phyloP scores from a whole-genome alignment of 2,888 invertebrate species.

The Clitarchus hookeri region DNA sequence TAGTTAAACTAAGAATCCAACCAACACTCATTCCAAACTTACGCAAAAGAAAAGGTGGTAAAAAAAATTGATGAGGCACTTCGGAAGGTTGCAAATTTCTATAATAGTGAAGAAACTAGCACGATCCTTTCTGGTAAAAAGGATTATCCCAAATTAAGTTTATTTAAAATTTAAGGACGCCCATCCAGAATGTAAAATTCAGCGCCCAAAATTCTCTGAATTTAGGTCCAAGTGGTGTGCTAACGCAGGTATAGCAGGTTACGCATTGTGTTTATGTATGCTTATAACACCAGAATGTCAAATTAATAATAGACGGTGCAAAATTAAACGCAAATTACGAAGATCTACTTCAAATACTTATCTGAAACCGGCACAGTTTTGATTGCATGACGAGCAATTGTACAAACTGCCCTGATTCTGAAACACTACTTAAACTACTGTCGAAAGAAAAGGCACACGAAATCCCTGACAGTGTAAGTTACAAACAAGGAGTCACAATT shows the following conservation, averaged over 20 bases:
- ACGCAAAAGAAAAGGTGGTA: neutral
- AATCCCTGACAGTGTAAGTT: neutral
- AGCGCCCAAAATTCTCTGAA: neutral
- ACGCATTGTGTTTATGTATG: neutral
- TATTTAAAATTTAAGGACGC: neutral
- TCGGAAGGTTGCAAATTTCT: neutral
- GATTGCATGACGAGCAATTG: neutral
- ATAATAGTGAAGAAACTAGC: neutral
- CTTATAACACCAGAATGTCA: neutral
- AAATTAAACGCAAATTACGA: neutral
- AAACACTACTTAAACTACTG: neutral
- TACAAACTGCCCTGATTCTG: neutral
- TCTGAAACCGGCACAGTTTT: neutral
- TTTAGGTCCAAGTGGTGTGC: neutral
- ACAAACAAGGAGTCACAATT: neutral
- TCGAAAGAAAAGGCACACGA: neutral
- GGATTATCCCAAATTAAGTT: neutral
- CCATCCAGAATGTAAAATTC: slow-evolving; percentile 16
- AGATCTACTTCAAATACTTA: neutral
- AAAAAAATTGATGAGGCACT: neutral
- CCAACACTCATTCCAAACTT: neutral
- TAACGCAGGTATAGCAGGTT: neutral
- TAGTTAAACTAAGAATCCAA: neutral
- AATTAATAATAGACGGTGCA: slow-evolving; percentile 15
- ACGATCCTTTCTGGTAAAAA: neutral